These are phyloP conservation scores for Pheosia tremula DNA, from an alignment of 2,888 invertebrate genomes.

Conservation along the genomic window DNA sequence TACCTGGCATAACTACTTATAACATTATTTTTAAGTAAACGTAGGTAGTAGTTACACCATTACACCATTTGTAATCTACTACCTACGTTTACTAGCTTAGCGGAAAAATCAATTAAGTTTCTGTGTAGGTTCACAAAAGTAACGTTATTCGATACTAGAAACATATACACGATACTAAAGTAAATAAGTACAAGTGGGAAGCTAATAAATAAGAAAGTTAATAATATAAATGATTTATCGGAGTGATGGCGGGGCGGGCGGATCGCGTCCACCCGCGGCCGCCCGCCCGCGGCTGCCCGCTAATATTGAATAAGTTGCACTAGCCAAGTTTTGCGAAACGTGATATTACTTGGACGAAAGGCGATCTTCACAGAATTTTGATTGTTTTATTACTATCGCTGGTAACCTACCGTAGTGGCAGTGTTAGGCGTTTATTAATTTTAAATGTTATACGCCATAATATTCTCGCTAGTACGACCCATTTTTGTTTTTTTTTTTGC, in stretches of 20 bases:
- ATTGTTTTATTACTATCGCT: constrained; percentile 63
- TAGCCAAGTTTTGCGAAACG: constrained; percentile 77
- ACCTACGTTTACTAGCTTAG: too few relatives aligned
- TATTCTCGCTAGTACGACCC: too few relatives aligned
- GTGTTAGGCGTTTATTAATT: not conserved
- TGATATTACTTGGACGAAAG: constrained; percentile 72
- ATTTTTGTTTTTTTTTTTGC: too few relatives aligned
- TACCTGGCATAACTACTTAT: too few relatives aligned
- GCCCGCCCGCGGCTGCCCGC: constrained; percentile 49
- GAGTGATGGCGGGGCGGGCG: constrained; percentile 48
- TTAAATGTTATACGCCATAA: too few relatives aligned
- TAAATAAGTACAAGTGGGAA: constrained; percentile 27
- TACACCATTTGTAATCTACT: too few relatives aligned
- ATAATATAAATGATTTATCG: constrained; percentile 52
- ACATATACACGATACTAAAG: constrained; percentile 15
- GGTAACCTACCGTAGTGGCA: not conserved
- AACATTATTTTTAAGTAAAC: too few relatives aligned
- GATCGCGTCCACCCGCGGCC: constrained; percentile 38
- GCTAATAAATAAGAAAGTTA: constrained; percentile 40
- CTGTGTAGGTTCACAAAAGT: constrained; percentile 8
- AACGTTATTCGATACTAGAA: constrained; percentile 23
- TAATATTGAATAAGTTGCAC: constrained; percentile 82
- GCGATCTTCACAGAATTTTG: constrained; percentile 71
- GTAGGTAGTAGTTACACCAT: too few relatives aligned
- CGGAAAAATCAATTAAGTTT: too few relatives aligned